A percentile compares a stretch with the other conserved stretches of the same genome.
Evolutionary conservation across 2,888 invertebrate species (phyloP).

Genomic region (Leptothorax acervorum): DNA sequence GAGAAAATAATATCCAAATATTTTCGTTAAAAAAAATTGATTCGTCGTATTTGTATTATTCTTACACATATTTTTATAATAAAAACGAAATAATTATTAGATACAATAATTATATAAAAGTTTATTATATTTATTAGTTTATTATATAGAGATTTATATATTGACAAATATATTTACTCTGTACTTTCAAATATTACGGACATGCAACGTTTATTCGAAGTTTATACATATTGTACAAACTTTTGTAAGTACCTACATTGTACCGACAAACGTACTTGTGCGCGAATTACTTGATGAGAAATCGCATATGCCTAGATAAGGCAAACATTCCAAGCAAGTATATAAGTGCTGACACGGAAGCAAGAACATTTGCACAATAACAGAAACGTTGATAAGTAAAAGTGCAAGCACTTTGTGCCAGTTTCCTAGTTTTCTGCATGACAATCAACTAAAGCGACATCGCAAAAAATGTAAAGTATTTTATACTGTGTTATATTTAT

Average conservation of each 20-base stretch:
- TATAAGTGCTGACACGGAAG: neutral
- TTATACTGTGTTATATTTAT: neutral
- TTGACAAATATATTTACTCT: neutral
- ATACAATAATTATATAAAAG: neutral
- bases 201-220: neutral
- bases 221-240: neutral
- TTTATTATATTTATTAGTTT: conserved; percentile 1
- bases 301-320: neutral
- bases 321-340: neutral
- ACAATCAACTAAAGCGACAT: neutral
- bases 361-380: neutral
- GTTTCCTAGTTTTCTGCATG: neutral
- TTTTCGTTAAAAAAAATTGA: neutral
- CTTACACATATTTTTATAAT: neutral
- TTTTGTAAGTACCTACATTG: neutral
- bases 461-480: neutral
- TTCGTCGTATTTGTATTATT: neutral
- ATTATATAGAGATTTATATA: neutral
- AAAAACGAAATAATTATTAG: conserved; percentile 9
- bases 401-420: neutral
- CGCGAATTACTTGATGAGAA: neutral
- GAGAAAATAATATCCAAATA: neutral
- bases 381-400: neutral
- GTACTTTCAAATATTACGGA: neutral
- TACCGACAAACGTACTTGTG: neutral